A percentile compares a stretch with the other conserved stretches of the same genome.
These are phyloP conservation scores for Cheirogaleus major DNA, from an alignment of 2,797 vertebrate species.

Conservation along the genomic window DNA sequence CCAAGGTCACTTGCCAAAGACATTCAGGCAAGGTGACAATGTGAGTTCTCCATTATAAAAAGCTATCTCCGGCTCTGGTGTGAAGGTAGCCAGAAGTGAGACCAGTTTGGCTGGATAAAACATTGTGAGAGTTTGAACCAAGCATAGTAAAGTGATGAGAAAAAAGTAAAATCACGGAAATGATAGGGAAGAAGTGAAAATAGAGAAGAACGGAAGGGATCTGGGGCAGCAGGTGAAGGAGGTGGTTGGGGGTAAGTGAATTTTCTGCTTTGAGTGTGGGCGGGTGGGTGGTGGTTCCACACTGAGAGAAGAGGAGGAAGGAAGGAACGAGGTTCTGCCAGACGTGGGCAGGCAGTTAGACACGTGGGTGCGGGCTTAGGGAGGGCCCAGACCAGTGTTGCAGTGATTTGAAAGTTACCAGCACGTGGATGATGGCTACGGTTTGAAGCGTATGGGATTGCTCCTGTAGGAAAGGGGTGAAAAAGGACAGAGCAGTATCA, in stretches of 20 bases:
- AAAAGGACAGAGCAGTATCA: not conserved
- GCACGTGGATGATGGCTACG: not conserved
- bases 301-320: not conserved
- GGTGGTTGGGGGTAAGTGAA: not conserved
- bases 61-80: not conserved
- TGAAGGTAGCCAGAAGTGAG: not conserved
- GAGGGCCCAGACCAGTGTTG: not conserved
- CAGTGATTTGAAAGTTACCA: not conserved
- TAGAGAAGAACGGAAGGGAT: not conserved
- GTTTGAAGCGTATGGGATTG: not conserved
- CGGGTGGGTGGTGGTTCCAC: not conserved
- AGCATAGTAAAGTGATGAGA: not conserved
- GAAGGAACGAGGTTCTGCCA: not conserved
- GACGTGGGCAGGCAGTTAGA: not conserved
- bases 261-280: not conserved
- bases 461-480: not conserved
- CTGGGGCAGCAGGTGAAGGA: too few relatives aligned
- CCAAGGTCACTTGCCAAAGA: not conserved
- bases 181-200: not conserved
- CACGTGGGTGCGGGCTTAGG: not conserved
- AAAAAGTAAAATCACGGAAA: not conserved
- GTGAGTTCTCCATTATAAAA: constrained; percentile 14
- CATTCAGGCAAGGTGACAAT: not conserved
- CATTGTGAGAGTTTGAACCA: not conserved
- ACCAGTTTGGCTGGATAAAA: not conserved